Conservation (phyloP, 1,140 invertebrate species). For the Eriocheir sinensis region DNA sequence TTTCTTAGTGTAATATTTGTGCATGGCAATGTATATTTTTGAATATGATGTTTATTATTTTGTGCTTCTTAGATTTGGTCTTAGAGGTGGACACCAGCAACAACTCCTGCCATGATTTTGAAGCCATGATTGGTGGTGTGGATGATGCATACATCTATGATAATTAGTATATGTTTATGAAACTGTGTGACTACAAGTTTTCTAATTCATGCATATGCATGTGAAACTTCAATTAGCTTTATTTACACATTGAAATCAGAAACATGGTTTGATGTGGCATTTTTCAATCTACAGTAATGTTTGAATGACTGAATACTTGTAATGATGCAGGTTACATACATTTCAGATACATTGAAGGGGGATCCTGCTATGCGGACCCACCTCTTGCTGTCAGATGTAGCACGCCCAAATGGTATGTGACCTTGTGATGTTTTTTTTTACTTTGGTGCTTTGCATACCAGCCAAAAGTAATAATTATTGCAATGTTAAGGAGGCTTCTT, state of each 20-base stretch:
- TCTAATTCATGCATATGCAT: background rate
- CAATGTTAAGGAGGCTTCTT: no score
- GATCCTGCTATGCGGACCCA: background rate
- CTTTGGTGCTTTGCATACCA: no score
- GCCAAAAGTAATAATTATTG: background rate
- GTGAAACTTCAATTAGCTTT: background rate
- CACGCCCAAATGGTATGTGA: background rate
- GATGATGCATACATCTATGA: background rate
- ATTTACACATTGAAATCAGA: background rate
- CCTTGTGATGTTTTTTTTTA: no score
- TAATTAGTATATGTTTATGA: background rate
- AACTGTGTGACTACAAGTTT: background rate
- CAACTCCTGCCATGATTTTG: background rate
- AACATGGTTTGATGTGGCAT: background rate
- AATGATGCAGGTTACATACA: background rate
- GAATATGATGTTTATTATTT: no score
- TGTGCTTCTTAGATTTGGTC: background rate
- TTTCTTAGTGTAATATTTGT: background rate
- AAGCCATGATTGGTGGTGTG: background rate
- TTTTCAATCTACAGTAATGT: background rate
- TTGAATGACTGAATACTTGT: background rate
- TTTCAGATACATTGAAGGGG: background rate
- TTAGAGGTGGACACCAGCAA: background rate
- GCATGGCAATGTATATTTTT: background rate
- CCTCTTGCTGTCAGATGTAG: background rate